Evolutionary conservation across 2,888 invertebrate species (phyloP).

Genomic region (Epinotia ramella): DNA sequence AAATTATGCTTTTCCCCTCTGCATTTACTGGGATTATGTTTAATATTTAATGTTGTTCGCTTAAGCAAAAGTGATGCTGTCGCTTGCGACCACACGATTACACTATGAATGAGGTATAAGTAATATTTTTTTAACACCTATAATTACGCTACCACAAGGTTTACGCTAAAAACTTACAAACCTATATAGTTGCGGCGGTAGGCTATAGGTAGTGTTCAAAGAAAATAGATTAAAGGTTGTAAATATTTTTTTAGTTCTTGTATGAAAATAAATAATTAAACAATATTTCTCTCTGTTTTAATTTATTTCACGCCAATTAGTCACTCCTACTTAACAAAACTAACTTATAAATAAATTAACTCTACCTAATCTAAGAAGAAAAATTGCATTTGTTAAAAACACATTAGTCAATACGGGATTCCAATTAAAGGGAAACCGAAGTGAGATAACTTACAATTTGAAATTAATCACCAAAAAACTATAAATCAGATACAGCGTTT

Average conservation of each 20-base stretch:
- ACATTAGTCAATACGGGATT: constrained; percentile 66
- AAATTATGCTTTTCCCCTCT: too few species aligned
- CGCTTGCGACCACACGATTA: too few species aligned
- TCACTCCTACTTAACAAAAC: constrained; percentile 35
- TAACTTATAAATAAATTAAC: constrained; percentile 37
- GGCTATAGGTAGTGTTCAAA: neutral
- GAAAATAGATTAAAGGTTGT: constrained; percentile 22
- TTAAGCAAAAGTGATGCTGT: too few species aligned
- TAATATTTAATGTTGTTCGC: too few species aligned
- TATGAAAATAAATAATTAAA: constrained; percentile 35
- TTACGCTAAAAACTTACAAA: too few species aligned
- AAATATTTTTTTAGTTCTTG: constrained; percentile 46
- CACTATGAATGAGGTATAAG: too few species aligned
- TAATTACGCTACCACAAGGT: too few species aligned
- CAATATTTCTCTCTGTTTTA: neutral
- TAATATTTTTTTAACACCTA: too few species aligned
- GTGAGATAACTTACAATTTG: constrained; percentile 72
- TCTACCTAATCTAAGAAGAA: constrained; percentile 40
- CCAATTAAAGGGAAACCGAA: constrained; percentile 63
- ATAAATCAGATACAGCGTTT: constrained; percentile 71
- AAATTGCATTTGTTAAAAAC: constrained; percentile 66
- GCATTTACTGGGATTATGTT: too few species aligned
- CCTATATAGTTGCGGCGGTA: too few species aligned
- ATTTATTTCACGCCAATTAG: constrained; percentile 12
- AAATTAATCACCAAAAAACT: constrained; percentile 73